These are phyloP conservation scores for Gavia stellata DNA, from an alignment of 2,113 vertebrate species.

Conservation along the genomic window DNA sequence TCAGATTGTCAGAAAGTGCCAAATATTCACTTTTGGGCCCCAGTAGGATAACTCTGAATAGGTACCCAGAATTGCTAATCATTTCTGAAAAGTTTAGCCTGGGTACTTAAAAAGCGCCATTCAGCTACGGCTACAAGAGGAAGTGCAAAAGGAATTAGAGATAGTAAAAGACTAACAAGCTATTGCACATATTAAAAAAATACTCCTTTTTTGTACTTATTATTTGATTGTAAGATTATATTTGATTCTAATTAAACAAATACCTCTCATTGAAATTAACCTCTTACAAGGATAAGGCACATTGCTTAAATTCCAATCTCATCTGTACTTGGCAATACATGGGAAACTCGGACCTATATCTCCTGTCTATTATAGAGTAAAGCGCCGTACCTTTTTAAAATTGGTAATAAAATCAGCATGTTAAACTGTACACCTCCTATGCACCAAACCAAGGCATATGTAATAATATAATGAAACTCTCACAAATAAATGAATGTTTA, in stretches of 20 bases:
- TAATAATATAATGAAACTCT: constrained; percentile 4
- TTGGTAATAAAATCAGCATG: background rate
- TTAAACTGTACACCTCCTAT: background rate
- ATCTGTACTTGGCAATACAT: background rate
- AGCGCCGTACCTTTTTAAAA: background rate
- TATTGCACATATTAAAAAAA: background rate
- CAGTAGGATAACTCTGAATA: background rate
- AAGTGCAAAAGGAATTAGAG: background rate
- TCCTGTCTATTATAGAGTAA: background rate
- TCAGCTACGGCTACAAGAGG: background rate
- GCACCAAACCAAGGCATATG: background rate
- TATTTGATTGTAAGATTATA: background rate
- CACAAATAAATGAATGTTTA: constrained; percentile 38
- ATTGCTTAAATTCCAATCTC: background rate
- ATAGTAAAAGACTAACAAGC: background rate
- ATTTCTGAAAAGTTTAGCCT: background rate
- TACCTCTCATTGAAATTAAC: background rate
- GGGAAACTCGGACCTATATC: background rate
- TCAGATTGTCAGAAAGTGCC: background rate
- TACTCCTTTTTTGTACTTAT: background rate
- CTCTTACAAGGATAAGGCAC: background rate
- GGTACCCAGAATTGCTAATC: background rate
- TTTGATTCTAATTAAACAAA: constrained; percentile 1
- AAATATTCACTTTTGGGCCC: background rate
- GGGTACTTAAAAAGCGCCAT: background rate